phyloP scores from a whole-genome alignment of 2,113 vertebrate genomes.

The Clarias magur region DNA sequence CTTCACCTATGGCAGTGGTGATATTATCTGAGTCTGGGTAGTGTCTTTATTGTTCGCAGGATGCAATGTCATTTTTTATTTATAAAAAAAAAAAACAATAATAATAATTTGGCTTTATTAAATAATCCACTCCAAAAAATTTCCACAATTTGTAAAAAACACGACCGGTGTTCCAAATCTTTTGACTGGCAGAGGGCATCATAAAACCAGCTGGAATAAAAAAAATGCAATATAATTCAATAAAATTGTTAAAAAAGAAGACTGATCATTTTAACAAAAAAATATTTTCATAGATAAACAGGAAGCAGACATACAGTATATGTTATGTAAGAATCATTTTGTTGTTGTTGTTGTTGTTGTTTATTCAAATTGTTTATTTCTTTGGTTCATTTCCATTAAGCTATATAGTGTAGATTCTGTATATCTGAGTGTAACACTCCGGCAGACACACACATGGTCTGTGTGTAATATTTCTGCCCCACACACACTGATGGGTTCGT shows the following conservation, averaged over 20 bases:
- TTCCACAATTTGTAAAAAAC: not conserved
- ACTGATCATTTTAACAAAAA: too few relatives aligned
- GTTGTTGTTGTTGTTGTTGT: too few relatives aligned
- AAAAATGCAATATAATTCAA: not conserved
- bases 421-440: not conserved
- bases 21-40: too few relatives aligned
- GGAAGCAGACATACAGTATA: not conserved
- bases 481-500: not conserved
- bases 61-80: too few relatives aligned
- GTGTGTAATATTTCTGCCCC: not conserved
- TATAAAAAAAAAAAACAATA: too few relatives aligned
- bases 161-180: not conserved
- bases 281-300: not conserved
- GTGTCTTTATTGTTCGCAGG: too few relatives aligned
- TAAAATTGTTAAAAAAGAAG: not conserved
- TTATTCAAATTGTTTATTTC: too few relatives aligned
- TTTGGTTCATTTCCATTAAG: not conserved
- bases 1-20: too few relatives aligned
- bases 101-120: not conserved
- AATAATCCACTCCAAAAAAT: not conserved
- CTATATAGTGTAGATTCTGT: not conserved
- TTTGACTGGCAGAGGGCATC: not conserved
- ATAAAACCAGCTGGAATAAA: not conserved
- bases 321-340: not conserved
- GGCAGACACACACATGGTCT: too few relatives aligned